Percentiles rank a stretch among this genome's conserved stretches.
These are phyloP conservation scores for Brachionus angularis DNA, from an alignment of 1,140 invertebrate species.

Conservation along the genomic window DNA sequence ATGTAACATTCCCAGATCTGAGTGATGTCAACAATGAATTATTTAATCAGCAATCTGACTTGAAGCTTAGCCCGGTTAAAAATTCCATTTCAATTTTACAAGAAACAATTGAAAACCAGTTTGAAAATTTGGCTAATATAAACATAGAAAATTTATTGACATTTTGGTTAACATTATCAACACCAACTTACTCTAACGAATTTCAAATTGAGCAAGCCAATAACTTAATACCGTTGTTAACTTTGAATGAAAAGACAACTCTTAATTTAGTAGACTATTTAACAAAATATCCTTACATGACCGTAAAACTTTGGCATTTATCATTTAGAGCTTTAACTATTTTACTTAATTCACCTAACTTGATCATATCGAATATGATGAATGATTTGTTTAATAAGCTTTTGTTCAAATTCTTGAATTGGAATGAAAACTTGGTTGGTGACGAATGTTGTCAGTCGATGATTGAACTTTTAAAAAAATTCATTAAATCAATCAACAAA, in stretches of 20 bases:
- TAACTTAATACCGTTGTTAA: not conserved
- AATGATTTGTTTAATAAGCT: not conserved
- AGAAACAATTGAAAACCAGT: not conserved
- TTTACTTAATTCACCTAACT: not conserved
- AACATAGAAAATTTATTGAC: slow-evolving; percentile 35
- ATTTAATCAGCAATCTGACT: not conserved
- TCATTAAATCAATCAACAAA: not conserved
- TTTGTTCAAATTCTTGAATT: slow-evolving; percentile 18
- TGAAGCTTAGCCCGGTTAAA: not conserved
- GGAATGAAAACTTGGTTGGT: slow-evolving; percentile 48
- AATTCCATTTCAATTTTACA: not conserved
- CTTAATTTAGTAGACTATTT: not conserved
- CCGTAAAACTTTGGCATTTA: slow-evolving; percentile 20
- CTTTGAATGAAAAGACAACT: not conserved
- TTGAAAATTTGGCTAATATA: not conserved
- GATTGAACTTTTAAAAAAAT: slow-evolving; percentile 44
- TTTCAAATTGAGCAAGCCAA: not conserved
- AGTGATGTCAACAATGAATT: not conserved
- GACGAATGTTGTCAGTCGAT: slow-evolving; percentile 46
- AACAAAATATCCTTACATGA: slow-evolving; percentile 18
- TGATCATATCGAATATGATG: not conserved
- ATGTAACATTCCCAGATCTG: not conserved
- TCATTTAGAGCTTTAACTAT: not conserved
- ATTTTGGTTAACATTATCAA: slow-evolving; percentile 25
- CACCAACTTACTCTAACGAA: not conserved